Conservation (phyloP, 2,797 vertebrate species). For the Aldrovandia affinis region DNA sequence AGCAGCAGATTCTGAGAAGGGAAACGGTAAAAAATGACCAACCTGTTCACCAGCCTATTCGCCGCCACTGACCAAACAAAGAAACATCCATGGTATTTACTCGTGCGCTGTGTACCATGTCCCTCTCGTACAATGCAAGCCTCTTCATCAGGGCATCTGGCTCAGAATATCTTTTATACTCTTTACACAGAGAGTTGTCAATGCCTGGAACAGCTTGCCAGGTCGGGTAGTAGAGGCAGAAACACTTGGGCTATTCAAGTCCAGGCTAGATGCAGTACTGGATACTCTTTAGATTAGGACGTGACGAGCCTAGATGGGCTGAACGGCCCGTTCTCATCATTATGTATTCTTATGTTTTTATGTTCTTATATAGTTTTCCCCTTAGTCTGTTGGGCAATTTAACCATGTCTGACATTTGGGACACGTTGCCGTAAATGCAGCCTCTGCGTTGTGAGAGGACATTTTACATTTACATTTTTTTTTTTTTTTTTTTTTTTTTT, state of each 20-base stretch:
- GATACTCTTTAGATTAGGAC: no score
- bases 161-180: neutral
- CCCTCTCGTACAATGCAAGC: constrained; percentile 43
- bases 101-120: constrained; percentile 1
- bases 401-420: neutral
- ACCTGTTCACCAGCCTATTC: neutral
- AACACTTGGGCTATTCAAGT: no score
- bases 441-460: neutral
- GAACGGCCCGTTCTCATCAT: no score
- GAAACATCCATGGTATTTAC: neutral
- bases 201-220: no score
- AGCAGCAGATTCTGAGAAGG: neutral
- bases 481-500: no score
- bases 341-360: no score
- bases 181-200: no score
- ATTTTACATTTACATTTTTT: no score
- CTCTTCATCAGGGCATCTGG: constrained; percentile 22
- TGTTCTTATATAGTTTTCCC: neutral
- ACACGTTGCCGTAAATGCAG: neutral
- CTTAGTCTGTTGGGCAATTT: neutral
- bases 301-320: no score
- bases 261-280: no score
- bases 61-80: neutral
- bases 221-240: no score
- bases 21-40: neutral